Percentiles rank a stretch among this genome's conserved stretches.
phyloP scores from a whole-genome alignment of 1,140 invertebrate species.

The Pomacea maculata region DNA sequence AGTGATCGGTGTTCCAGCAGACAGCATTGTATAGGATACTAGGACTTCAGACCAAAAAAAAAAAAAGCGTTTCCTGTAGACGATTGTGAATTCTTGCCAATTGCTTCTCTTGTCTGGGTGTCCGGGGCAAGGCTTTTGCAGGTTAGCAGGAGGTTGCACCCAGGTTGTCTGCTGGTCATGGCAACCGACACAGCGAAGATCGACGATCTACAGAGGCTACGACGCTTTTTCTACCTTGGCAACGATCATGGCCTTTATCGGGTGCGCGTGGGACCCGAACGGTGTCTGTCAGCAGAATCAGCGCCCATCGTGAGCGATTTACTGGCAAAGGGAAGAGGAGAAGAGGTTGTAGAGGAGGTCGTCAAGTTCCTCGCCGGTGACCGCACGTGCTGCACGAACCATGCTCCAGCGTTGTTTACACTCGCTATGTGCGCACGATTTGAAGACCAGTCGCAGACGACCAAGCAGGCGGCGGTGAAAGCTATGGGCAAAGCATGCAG shows the following conservation, averaged over 20 bases:
- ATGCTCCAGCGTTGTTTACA: slow-evolving; percentile 71
- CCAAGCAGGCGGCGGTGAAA: slow-evolving; percentile 68
- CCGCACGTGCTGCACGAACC: slow-evolving; percentile 45
- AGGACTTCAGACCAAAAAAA: too few species aligned
- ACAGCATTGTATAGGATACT: not conserved
- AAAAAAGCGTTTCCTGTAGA: slow-evolving; percentile 3
- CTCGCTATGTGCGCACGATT: slow-evolving; percentile 64
- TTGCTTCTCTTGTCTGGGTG: not conserved
- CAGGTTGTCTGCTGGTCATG: slow-evolving; percentile 10
- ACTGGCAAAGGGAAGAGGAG: slow-evolving; percentile 32
- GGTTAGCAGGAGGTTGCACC: too few species aligned
- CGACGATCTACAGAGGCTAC: slow-evolving; percentile 27
- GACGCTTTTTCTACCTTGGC: slow-evolving; percentile 33
- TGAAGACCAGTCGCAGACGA: slow-evolving; percentile 55
- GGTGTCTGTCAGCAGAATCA: not conserved
- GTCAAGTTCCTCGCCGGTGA: slow-evolving; percentile 21
- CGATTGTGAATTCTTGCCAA: slow-evolving; percentile 14
- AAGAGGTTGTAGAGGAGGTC: slow-evolving; percentile 44
- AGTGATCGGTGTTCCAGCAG: not conserved
- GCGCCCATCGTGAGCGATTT: slow-evolving; percentile 1
- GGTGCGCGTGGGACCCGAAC: slow-evolving; percentile 19
- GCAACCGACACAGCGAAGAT: not conserved
- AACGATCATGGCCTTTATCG: slow-evolving; percentile 35
- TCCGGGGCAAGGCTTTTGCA: too few species aligned
- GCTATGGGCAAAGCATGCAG: slow-evolving; percentile 68